Base-by-base conservation (phyloP, 64 coral and sea anemone genomes). In the Actinia tenebrosa region DNA sequence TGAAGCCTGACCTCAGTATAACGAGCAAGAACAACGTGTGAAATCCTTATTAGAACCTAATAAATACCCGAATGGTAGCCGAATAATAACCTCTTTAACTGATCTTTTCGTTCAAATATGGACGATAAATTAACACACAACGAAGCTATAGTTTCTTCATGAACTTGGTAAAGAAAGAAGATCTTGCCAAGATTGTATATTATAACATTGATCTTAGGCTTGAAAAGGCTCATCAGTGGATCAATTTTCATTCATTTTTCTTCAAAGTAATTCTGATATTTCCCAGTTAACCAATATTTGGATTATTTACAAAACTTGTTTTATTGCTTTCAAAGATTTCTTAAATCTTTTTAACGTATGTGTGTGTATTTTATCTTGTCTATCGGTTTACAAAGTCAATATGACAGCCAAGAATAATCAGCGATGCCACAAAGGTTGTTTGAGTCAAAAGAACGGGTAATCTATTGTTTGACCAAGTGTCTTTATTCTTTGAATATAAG, bases 391-490 rank as follows among this genome's bases (percentile, higher is more conserved):
- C 30, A 43, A 5, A 85, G 14, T 64, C 60, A 85, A 61, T 44
- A 85, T 85, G 60, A 64, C 83, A 64, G 5, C 25, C 14, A 54
- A 85, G 25, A 59, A 85, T 85, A 61, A 85, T 30, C 45, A 85
- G 20, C 54, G 1, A 30, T 22, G 6, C 19, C 14, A 85, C 83
- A 85, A 85, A 85, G 83, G 30, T 54, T 85, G 53, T 58, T 85
- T 59, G 56, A 17, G 60, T 85, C 23, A 64, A 85, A 61, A 60
- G 83, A 85, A 64, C 83, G 30, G 83, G 83, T 85, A 85, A 19
- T 10, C 7, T 85, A 85, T 85, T 85, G 56, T 85, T 44, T 43
- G 15, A 18, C 83, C 83, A 85, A 85, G 83, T 85, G 83, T 64
- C 83, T 59, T 63, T 37, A 85, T 63, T 59, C 60, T 64, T 64